Conservation (phyloP, 1,140 invertebrate species). For the Scaptodrosophila lebanonensis region DNA sequence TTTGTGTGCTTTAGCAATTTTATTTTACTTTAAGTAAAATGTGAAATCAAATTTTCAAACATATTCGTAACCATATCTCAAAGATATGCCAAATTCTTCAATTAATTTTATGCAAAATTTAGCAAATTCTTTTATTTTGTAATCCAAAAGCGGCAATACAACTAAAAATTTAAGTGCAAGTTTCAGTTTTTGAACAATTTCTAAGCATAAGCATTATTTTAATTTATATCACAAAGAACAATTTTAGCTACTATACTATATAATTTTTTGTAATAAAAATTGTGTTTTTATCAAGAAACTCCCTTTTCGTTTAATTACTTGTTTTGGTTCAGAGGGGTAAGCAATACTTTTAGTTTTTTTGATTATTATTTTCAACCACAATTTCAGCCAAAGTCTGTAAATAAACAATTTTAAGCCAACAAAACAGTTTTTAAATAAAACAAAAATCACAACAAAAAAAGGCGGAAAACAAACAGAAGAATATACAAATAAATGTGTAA, state of each 20-base stretch:
- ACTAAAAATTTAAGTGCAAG: slow-evolving; percentile 61
- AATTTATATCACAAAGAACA: slow-evolving; percentile 64
- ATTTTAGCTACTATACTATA: too few relatives aligned
- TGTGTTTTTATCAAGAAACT: slow-evolving; percentile 59
- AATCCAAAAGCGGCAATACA: slow-evolving; percentile 22
- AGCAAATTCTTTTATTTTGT: slow-evolving; percentile 65
- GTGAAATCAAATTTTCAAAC: slow-evolving; percentile 37
- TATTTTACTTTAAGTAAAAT: slow-evolving; percentile 73
- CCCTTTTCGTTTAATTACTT: neutral
- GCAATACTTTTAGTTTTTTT: slow-evolving; percentile 16
- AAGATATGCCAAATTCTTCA: slow-evolving; percentile 32
- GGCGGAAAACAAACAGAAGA: too few relatives aligned
- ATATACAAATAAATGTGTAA: too few relatives aligned
- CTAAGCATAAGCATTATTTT: slow-evolving; percentile 67
- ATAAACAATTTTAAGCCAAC: slow-evolving; percentile 20
- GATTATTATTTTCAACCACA: neutral
- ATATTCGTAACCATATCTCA: slow-evolving; percentile 40
- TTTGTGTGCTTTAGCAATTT: slow-evolving; percentile 69
- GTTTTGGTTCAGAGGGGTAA: neutral
- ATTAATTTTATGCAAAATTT: slow-evolving; percentile 51
- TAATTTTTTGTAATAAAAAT: slow-evolving; percentile 75
- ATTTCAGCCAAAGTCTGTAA: slow-evolving; percentile 39
- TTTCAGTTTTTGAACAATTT: slow-evolving; percentile 67
- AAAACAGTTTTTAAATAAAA: slow-evolving; percentile 1
- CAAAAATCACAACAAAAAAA: too few relatives aligned